Base-by-base conservation (phyloP, 1,140 invertebrate species). In the Paracyclopina nana region DNA sequence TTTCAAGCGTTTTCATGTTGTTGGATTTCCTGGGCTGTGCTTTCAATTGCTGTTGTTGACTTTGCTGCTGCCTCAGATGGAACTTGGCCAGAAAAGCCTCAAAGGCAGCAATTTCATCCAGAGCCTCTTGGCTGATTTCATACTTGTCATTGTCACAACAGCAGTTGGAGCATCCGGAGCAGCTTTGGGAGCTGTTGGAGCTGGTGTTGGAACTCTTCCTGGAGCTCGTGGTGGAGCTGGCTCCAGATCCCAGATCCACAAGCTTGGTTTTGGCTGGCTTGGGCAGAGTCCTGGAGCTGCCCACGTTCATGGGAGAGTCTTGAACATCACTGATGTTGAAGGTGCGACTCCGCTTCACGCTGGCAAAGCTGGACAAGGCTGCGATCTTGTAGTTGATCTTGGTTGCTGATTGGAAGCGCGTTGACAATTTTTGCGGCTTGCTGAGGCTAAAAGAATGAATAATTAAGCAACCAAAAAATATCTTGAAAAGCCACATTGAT, bases 271-370 rank as follows among this genome's bases (percentile, higher is more conserved):
- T 38, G 34, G 14, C n/a, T 38, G 14, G 14, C n/a, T 20, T n/a
- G 3, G 34, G 34, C 3, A 38, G 8, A 4, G 34, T 38, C 8
- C 20, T 38, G 34, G n/a, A 16, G 3, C 14, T 5, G 4, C 34
- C 34, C 9, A 38, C n/a, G 34, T n/a, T 38, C 3, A 20, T 20
- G n/a, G 20, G 8, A 16, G 14, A n/a, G 5, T 38, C 34, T 8
- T 38, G 34, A n/a, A 38, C 34, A 9, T 38, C 34, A 20, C 34
- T 38, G 34, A 38, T 38, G 20, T 38, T 38, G 20, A 38, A 38
- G 9, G 34, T 38, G n/a, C 34, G 34, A 20, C 34, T 38, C 34
- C 34, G 34, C 34, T 38, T 38, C n/a, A 38, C 34, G 8, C 34
- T 38, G 3, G 34, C 14, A 20, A 38, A 38, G 34, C 20, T 38